phyloP scores from a whole-genome alignment of 2,113 vertebrate species.

The Pangasianodon hypophthalmus region DNA sequence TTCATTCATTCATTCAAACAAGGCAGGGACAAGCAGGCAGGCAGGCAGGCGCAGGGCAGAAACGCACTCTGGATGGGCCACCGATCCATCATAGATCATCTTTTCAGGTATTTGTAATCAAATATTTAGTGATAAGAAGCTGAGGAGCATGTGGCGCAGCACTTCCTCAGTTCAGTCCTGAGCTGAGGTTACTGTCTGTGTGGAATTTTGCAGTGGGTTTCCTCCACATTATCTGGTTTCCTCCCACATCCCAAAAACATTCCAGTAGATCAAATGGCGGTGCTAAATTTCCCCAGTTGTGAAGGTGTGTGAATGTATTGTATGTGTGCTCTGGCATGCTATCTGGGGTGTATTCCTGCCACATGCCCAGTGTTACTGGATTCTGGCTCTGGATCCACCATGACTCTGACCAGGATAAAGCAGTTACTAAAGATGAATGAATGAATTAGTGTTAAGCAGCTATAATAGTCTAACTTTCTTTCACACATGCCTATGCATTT shows the following conservation, averaged over 20 bases:
- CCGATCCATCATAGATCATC: neutral
- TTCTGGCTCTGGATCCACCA: neutral
- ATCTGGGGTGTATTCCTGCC: neutral
- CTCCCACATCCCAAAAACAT: neutral
- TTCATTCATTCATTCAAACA: neutral
- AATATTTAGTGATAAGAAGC: neutral
- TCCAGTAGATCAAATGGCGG: neutral
- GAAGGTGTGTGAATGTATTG: neutral
- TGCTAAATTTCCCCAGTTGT: neutral
- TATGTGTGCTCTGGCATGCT: neutral
- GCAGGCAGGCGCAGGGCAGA: neutral
- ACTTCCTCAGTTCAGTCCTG: neutral
- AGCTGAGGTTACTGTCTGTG: neutral
- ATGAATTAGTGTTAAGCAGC: neutral
- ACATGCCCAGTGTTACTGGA: neutral
- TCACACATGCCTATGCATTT: neutral
- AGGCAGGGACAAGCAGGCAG: too few species aligned
- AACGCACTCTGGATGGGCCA: neutral
- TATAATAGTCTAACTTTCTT: neutral
- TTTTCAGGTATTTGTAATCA: neutral
- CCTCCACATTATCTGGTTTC: neutral
- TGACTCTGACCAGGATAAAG: neutral
- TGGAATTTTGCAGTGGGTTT: neutral
- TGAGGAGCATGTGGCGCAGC: neutral
- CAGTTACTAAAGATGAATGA: neutral